Base-by-base conservation (phyloP, 2,113 vertebrate species). In the Malurus cyaneus region DNA sequence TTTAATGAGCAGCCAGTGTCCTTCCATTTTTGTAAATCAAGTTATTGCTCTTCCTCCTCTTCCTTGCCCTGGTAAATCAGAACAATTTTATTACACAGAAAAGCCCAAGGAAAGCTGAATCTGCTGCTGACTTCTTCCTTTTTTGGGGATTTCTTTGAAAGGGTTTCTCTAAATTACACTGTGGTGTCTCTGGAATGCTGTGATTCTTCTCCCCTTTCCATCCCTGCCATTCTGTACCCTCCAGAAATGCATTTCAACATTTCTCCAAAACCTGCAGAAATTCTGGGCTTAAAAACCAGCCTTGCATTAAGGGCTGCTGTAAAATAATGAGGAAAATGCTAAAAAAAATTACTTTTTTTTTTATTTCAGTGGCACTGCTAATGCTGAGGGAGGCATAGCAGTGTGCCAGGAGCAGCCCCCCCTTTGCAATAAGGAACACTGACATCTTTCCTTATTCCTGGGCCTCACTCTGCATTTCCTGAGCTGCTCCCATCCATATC, bases 391-490 rank as follows among this genome's bases (percentile, higher is more conserved):
- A 86, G 74, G 50, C 80, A 66, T 56, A 93, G 86, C 85, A 89
- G 47, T n/a, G 57, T 92, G 89, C 82, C 92, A 93, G 92, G 89
- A 92, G 76, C 85, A 59, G 78, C 94, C 94, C 89, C 77, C 42
- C 66, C 82, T 81, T 46, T 71, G 85, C 53, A 90, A 71, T 39
- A 21, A 56, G 92, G 91, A 94, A 77, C 61, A 60, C 93, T 79
- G 69, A 88, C 61, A 93, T 89, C 74, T 87, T 89, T 50, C 93
- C 83, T 94, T 96, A 96, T 95, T 96, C 95, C 89, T 49, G 19
- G 84, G 16, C 91, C 95, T 89, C 78, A 3, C 92, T 88, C 89
- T 14, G 12, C 86, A 49, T 85, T 95, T 95, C 89, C 92, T 56
- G 53, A 90, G 85, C 89, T 80, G 80, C 54, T 88, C 78, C 88